Base-by-base conservation (phyloP, 2,797 vertebrate genomes). In the Xerus rutilus region DNA sequence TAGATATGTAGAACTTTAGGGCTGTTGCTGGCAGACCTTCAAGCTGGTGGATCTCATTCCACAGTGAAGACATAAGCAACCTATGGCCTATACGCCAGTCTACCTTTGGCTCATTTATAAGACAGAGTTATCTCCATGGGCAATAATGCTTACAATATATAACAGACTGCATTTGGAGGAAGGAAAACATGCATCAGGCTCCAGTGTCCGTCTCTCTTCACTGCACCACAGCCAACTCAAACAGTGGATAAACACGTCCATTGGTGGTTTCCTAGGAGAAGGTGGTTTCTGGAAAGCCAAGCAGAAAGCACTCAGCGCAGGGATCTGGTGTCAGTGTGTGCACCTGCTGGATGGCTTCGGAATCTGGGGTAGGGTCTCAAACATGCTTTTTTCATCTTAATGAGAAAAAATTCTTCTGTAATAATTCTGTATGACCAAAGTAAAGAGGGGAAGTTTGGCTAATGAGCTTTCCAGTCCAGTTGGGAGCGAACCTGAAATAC, bases 201-300 rank as follows among this genome's bases (percentile, higher is more conserved):
- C 45, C 35, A 30, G 13, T 73, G 47, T 52, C 20, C 5, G 39
- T 10, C 45, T 86, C 32, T 79, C 13, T 81, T 79, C n/a, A 10
- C n/a, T 83, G 57, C 17, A 43, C 25, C 52, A 17, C 23, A 81
- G 59, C 45, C 67, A 89, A 65, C 11, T 57, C 23, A 83, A 64
- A 85, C 47, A 85, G 30, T 65, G 32, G n/a, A 39, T 54, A 81
- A 82, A 52, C 57, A 79, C 0, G 9, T 11, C 89, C 79, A 72
- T 12, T 5, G n/a, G 15, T n/a, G 3, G 45, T 94, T 88, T 89
- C 86, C 78, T 49, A 65, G 93, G 73, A 86, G 39, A 90, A 49
- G 20, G 17, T 14, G 10, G 49, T 57, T 89, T 62, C 89, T 32
- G 21, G 47, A 43, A 85, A 89, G 73, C n/a, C 49, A 73, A 45